Conservation (phyloP, 2,888 invertebrate species). For the Machimus atricapillus region DNA sequence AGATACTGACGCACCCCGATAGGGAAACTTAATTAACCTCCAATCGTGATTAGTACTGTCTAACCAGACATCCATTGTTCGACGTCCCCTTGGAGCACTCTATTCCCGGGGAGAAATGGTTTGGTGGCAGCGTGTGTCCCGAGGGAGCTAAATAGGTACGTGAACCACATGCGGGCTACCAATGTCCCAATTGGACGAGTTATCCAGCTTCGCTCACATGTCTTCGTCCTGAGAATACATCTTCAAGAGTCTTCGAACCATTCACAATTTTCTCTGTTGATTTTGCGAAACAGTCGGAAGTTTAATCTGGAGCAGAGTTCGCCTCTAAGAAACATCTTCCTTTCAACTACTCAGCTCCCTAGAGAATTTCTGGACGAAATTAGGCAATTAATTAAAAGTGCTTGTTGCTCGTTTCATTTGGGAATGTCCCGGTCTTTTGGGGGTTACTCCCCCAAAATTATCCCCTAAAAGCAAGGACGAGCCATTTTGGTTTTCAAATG, state of each 20-base stretch:
- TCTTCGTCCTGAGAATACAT: not conserved
- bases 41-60: slow-evolving; percentile 40
- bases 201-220: not conserved
- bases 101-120: not conserved
- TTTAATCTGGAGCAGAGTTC: not conserved
- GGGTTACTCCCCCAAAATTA: not conserved
- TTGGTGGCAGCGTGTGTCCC: not conserved
- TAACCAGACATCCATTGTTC: slow-evolving; percentile 44
- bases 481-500: not conserved
- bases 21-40: slow-evolving; percentile 41
- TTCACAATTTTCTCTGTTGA: not conserved
- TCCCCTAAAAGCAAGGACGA: not conserved
- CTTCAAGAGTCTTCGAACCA: not conserved
- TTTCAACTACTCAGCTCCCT: not conserved
- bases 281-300: not conserved
- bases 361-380: not conserved
- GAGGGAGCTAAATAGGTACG: not conserved
- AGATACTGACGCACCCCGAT: not conserved
- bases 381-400: slow-evolving; percentile 29
- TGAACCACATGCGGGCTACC: not conserved
- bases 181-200: not conserved
- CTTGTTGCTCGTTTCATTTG: slow-evolving; percentile 21
- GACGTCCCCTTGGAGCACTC: not conserved
- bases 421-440: not conserved
- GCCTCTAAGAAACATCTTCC: not conserved